A percentile compares a stretch with the other conserved stretches of the same genome.
These are phyloP conservation scores for Lamellibrachia luymesi DNA, from an alignment of 1,140 invertebrate genomes.

Conservation along the genomic window DNA sequence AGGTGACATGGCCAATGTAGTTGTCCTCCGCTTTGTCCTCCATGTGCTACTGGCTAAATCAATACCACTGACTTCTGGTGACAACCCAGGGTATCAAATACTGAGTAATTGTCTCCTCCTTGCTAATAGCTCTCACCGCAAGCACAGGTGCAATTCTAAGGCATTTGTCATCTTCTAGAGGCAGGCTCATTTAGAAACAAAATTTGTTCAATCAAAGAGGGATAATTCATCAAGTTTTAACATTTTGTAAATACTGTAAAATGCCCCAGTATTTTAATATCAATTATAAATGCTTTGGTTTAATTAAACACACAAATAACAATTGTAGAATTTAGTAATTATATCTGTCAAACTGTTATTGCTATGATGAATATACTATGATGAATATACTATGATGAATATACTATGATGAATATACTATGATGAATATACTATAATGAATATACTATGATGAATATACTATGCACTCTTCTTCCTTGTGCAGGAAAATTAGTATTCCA, in stretches of 20 bases:
- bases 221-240: neutral
- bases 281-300: neutral
- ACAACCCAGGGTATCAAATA: neutral
- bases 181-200: neutral
- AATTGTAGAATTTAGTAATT: neutral
- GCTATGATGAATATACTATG: neutral
- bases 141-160: neutral
- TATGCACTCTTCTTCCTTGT: neutral
- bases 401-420: neutral
- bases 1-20: neutral
- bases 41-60: neutral
- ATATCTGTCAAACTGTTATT: neutral
- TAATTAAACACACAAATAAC: neutral
- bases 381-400: neutral
- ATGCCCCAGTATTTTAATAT: neutral
- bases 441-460: neutral
- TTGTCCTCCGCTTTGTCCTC: neutral
- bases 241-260: too few species aligned
- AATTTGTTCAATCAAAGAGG: neutral
- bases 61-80: neutral
- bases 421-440: too few species aligned
- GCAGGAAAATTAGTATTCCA: neutral
- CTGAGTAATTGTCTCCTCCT: neutral
- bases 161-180: neutral
- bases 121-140: neutral